Percentiles rank a stretch among this genome's conserved stretches.
These are phyloP conservation scores for Drosophila kokeensis DNA, from an alignment of 2,888 invertebrate species.

Conservation along the genomic window DNA sequence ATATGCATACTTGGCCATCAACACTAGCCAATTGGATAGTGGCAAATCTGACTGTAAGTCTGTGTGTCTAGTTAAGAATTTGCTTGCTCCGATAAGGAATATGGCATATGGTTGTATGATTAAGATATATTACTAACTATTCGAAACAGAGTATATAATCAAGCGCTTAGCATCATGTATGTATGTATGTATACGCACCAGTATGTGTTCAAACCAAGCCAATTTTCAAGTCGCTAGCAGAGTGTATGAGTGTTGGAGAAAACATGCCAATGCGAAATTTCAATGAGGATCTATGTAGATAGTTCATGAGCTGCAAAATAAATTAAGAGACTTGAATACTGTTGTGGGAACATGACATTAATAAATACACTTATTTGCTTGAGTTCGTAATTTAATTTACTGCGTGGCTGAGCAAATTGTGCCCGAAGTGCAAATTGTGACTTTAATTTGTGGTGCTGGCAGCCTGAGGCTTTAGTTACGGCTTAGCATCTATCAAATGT, in stretches of 20 bases:
- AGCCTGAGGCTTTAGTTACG: conserved; percentile 3
- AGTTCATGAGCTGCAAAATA: neutral
- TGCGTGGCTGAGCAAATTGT: conserved; percentile 22
- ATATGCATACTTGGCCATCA: neutral
- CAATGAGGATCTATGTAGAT: neutral
- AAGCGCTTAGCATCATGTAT: neutral
- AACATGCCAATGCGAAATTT: neutral
- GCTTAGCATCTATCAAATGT: conserved; percentile 61
- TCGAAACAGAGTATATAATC: neutral
- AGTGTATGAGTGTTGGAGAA: neutral
- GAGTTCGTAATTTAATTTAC: conserved; percentile 33
- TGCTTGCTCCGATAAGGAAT: neutral
- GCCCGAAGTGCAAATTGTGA: conserved; percentile 20
- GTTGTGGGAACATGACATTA: neutral
- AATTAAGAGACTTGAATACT: neutral
- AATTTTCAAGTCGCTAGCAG: neutral
- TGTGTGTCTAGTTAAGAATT: no score
- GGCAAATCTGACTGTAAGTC: neutral
- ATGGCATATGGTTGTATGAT: neutral
- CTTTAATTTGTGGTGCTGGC: conserved; percentile 23
- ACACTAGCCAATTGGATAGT: neutral
- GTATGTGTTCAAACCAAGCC: neutral
- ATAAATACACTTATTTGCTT: conserved; percentile 6
- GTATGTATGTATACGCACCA: neutral
- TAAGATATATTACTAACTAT: neutral